A percentile compares a stretch with the other conserved stretches of the same genome.
phyloP scores from a whole-genome alignment of 1,140 invertebrate genomes.

The Teleogryllus occipitalis region DNA sequence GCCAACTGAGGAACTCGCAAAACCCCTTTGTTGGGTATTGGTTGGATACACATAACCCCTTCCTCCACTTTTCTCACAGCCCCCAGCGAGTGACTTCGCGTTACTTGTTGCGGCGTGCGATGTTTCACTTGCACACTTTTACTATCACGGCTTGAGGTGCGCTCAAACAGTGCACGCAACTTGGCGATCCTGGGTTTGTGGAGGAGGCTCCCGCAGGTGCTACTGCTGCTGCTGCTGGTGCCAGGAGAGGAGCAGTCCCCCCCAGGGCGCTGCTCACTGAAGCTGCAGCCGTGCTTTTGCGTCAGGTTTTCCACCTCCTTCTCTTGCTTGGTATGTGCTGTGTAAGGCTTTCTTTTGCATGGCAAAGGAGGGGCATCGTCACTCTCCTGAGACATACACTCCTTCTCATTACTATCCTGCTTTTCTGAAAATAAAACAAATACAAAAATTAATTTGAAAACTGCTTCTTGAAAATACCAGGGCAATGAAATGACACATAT shows the following conservation, averaged over 20 bases:
- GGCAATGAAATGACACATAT: too few species aligned
- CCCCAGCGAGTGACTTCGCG: conserved; percentile 27
- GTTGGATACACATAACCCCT: neutral
- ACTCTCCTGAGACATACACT: conserved; percentile 21
- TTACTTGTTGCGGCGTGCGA: conserved; percentile 14
- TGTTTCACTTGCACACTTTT: conserved; percentile 22
- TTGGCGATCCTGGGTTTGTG: conserved; percentile 40
- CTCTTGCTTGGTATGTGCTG: conserved; percentile 31
- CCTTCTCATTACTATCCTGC: conserved; percentile 30
- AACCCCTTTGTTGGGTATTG: conserved; percentile 21
- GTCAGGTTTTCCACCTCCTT: conserved; percentile 35
- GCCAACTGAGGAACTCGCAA: conserved; percentile 25
- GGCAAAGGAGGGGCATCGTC: conserved; percentile 27
- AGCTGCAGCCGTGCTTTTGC: conserved; percentile 26
- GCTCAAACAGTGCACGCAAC: conserved; percentile 42
- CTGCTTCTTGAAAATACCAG: neutral
- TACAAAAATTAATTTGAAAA: neutral
- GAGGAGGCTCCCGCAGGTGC: conserved; percentile 26
- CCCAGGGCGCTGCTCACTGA: conserved; percentile 20
- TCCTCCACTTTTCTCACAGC: conserved; percentile 22
- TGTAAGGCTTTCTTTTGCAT: conserved; percentile 25
- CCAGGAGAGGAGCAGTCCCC: conserved; percentile 13
- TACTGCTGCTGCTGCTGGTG: neutral
- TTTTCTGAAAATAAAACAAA: conserved; percentile 28
- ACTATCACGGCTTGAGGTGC: conserved; percentile 20